phyloP scores from a whole-genome alignment of 2,888 invertebrate species.

The Zele albiditarsus region DNA sequence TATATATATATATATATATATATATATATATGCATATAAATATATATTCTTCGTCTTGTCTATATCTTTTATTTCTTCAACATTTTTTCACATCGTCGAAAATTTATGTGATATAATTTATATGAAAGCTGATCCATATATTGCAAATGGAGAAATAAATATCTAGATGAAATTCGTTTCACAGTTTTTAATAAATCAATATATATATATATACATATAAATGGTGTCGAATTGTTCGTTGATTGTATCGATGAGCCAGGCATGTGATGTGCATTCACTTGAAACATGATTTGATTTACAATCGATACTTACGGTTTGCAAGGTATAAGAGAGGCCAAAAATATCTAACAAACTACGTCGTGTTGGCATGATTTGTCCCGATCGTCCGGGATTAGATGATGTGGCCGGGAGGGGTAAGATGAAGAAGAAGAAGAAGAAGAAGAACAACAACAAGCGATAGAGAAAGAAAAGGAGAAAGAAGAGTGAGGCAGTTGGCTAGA shows the following conservation, averaged over 20 bases:
- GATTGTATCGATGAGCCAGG: background rate
- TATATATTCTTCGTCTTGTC: background rate
- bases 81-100: background rate
- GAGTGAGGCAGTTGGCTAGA: constrained; percentile 12
- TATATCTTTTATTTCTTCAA: background rate
- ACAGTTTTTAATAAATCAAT: background rate
- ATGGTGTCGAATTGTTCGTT: background rate
- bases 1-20: background rate
- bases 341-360: constrained; percentile 14
- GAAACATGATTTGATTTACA: constrained; percentile 14
- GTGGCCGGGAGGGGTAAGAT: background rate
- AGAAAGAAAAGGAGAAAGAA: background rate
- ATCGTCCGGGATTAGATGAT: constrained; percentile 19
- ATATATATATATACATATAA: background rate
- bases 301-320: constrained; percentile 14
- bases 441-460: background rate
- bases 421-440: constrained; percentile 4
- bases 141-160: background rate
- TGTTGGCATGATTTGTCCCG: background rate
- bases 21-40: background rate
- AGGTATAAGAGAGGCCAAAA: constrained; percentile 2
- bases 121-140: background rate
- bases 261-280: background rate
- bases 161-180: background rate
- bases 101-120: constrained; percentile 4